These are phyloP conservation scores for Lathronympha strigana DNA, from an alignment of 2,888 invertebrate species.

Conservation along the genomic window DNA sequence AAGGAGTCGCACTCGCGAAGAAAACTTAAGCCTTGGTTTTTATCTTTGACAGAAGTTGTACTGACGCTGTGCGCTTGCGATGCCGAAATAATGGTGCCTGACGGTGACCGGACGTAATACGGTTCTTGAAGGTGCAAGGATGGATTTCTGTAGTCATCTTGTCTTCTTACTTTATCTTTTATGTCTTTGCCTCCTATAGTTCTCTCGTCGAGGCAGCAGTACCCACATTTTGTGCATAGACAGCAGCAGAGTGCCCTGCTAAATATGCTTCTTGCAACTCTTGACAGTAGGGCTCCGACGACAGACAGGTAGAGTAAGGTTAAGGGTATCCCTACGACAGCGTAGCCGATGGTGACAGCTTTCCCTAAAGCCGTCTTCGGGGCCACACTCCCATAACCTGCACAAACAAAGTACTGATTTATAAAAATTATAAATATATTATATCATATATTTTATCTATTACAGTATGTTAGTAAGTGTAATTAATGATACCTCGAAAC, in stretches of 20 bases:
- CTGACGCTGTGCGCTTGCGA: constrained; percentile 78
- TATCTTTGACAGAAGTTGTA: constrained; percentile 76
- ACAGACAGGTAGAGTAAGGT: constrained; percentile 94
- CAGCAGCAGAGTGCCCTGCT: constrained; percentile 93
- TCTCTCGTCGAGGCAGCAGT: constrained; percentile 93
- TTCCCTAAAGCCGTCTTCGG: constrained; percentile 96
- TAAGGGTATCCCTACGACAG: constrained; percentile 93
- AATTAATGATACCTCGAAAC: too few relatives aligned
- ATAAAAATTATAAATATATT: not conserved
- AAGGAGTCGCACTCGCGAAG: constrained; percentile 80
- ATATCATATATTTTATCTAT: too few relatives aligned
- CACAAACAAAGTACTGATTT: constrained; percentile 50
- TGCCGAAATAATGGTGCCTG: constrained; percentile 81
- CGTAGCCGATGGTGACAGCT: constrained; percentile 95
- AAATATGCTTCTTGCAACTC: constrained; percentile 92
- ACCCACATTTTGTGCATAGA: constrained; percentile 94
- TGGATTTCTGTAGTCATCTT: constrained; percentile 86
- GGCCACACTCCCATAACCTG: constrained; percentile 97
- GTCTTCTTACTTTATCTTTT: constrained; percentile 89
- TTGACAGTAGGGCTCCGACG: constrained; percentile 92
- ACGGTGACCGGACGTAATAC: constrained; percentile 86
- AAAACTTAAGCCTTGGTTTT: constrained; percentile 71
- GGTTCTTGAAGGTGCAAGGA: constrained; percentile 87
- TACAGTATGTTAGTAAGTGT: too few relatives aligned
- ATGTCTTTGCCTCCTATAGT: constrained; percentile 92